phyloP scores from a whole-genome alignment of 1,140 invertebrate species.

The Wiebesia pumilae region DNA sequence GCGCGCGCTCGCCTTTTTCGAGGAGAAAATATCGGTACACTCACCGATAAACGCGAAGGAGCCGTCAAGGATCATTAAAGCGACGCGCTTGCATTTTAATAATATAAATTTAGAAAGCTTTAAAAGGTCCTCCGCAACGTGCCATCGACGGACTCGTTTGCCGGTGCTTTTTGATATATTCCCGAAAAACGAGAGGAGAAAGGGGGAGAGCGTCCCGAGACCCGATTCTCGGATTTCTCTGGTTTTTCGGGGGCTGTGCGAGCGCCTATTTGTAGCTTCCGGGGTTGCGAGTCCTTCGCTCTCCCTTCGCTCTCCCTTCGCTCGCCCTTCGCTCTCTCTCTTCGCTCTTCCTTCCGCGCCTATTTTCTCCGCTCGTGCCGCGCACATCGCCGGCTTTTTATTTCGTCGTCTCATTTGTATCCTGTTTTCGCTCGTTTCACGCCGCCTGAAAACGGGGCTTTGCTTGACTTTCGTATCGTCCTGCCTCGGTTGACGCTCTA shows the following conservation, averaged over 20 bases:
- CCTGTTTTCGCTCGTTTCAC: constrained; percentile 4
- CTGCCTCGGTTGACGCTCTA: neutral
- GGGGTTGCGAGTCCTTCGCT: constrained; percentile 1
- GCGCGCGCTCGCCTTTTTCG: neutral
- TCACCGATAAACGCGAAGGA: neutral
- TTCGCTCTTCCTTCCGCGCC: neutral
- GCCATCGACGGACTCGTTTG: constrained; percentile 30
- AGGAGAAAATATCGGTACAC: constrained; percentile 3
- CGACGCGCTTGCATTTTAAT: constrained; percentile 11
- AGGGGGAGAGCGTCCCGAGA: neutral
- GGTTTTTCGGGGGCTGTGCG: neutral
- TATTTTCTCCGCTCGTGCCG: neutral
- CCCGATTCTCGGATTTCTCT: constrained; percentile 42
- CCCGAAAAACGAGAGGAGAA: constrained; percentile 40
- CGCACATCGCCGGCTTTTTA: neutral
- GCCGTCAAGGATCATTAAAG: constrained; percentile 48
- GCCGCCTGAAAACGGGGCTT: neutral
- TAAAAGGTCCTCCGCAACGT: constrained; percentile 4
- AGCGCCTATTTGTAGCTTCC: constrained; percentile 47
- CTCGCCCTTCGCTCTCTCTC: too few relatives aligned
- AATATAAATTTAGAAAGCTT: constrained; percentile 44
- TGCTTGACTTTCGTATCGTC: too few relatives aligned
- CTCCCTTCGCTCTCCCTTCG: neutral
- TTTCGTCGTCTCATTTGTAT: constrained; percentile 14
- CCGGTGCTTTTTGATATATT: constrained; percentile 28